Evolutionary conservation across 2,797 vertebrate genomes (phyloP), one percentile per base, ranked within the genome.

Genomic region (Novumbra hubbsi): DNA sequence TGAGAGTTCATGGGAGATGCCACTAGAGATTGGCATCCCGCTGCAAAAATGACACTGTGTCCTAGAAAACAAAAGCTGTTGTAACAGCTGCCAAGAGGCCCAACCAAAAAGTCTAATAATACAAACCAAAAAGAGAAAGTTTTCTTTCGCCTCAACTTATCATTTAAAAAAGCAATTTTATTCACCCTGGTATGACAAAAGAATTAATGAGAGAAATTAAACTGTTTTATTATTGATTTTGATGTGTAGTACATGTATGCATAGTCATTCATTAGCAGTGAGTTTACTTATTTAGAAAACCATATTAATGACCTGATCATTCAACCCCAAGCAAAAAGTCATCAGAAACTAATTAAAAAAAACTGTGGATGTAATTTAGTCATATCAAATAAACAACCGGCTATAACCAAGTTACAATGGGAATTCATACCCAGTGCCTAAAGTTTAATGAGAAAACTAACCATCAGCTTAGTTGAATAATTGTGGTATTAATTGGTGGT

Each of bases 31-130:
- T 55, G 64, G 65, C 65, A 57, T 68, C 65, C 49, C 68, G 50
- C 50, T 74, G 28, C n/a, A 73, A 45, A 45, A 45, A 16, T 24
- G 55, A 38, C 70, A 38, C 70, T 38, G 50, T 57, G 70, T 24
- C 70, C 70, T 71, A 62, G 70, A 71, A 71, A 71, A 71, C 52
- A 57, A 71, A 66, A 60, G 34, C 55, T 71, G 21, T 34, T 57
- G 55, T 52, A 71, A 71, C 70, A 71, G 70, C 52, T 71, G 70
- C 52, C 70, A 71, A 41, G 52, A 71, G 12, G 52, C n/a, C 55
- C 60, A 34, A n/a, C 48, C 17, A 8, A 28, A 70, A 70, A 50
- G 27, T 52, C 11, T 17, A 24, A 27, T 27, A 16, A 4, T 27
- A 48, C 27, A 32, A 70, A 19, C 41, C 41, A 50, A 52, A 50